These are phyloP conservation scores for Heliconius erato DNA, from an alignment of 2,888 invertebrate species.

Conservation along the genomic window DNA sequence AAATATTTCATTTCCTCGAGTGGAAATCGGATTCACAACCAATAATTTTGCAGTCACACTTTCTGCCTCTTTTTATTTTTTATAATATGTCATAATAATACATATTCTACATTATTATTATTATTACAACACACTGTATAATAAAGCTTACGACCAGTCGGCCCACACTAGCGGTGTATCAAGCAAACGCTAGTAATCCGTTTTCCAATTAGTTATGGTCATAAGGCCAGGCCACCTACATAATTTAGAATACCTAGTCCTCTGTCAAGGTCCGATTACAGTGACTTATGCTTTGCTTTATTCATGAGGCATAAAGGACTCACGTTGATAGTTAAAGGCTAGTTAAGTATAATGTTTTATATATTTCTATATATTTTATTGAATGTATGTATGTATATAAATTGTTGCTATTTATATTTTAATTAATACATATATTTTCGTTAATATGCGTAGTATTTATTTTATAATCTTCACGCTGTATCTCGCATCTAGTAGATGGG, in stretches of 20 bases:
- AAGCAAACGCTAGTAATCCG: conserved; percentile 55
- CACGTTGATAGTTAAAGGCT: not conserved
- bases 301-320: conserved; percentile 1
- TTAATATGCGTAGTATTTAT: no score
- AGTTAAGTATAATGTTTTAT: not conserved
- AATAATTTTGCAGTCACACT: no score
- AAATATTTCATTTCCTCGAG: no score
- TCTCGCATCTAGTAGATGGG: not conserved
- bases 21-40: no score
- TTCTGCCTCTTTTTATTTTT: no score
- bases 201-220: conserved; percentile 59
- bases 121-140: not conserved
- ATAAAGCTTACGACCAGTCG: conserved; percentile 34
- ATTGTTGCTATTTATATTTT: no score
- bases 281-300: conserved; percentile 45
- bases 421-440: not conserved
- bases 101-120: not conserved
- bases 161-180: conserved; percentile 57
- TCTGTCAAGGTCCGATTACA: conserved; percentile 55
- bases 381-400: not conserved
- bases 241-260: conserved; percentile 54
- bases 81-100: conserved; percentile 6
- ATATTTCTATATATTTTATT: not conserved
- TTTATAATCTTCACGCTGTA: no score
- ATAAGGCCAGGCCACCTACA: conserved; percentile 57